Base-by-base conservation (phyloP, 1,140 invertebrate species). In the Pseudomyrmex pallidus region DNA sequence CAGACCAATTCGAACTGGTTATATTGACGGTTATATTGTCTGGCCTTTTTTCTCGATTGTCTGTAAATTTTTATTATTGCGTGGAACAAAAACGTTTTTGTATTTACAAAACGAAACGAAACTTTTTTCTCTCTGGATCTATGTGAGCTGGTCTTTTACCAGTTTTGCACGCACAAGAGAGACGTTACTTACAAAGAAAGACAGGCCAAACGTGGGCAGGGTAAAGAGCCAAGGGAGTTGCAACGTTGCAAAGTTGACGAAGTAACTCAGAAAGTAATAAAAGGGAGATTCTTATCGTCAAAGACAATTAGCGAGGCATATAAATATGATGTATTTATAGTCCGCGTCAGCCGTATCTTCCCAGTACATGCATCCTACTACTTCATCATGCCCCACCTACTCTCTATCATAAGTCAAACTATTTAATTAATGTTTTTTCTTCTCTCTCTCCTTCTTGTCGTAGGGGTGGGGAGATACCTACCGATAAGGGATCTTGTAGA, bases 291-390 rank as follows among this genome's bases (percentile, higher is more conserved):
- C 86, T 93, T 94, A 94, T 94, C 93, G 85, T 77, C 85, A 89
- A 87, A 93, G 93, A 94, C 93, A 94, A 94, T 94, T 94, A 94
- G 92, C 93, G 84, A 90, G 88, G 93, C 92, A 91, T 93, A 94
- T 93, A 94, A 94, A 94, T 93, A 94, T 91, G 85, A 82, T 87
- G 90, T 93, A 94, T 94, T 93, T 93, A 92, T 92, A 92, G 92
- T 92, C 90, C 86, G 35, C 35, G 85, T 90, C 89, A 85, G 86
- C 82, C 88, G 88, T 92, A 93, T 92, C 92, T 92, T 87, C 86
- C 89, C 86, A 87, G 74, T 87, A 72, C 62, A 59, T 80, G 48
- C 63, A 22, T 74, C 56, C 84, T 35, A 66, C 74, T 73, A 62
- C 74, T 87, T 62, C 59, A 64, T 67, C 83, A 82, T 72, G 52